These are phyloP conservation scores for Aphaenogaster floridana DNA, from an alignment of 1,140 invertebrate genomes.

Conservation along the genomic window DNA sequence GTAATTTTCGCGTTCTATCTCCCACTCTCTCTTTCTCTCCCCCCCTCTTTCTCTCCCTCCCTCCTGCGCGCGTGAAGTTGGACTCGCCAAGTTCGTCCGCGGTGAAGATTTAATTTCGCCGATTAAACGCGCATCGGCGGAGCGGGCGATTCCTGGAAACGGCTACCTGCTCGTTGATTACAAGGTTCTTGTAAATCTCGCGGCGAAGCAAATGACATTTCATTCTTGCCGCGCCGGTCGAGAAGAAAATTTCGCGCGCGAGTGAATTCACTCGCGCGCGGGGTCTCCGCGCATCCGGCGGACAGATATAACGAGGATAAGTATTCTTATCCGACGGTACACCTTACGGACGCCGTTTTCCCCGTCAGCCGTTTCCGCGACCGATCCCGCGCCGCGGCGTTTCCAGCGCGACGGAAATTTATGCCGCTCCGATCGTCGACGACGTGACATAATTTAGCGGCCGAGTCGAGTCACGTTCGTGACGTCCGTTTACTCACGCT, in stretches of 20 bases:
- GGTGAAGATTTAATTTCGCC: constrained; percentile 52
- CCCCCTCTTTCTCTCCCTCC: not conserved
- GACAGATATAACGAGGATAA: not conserved
- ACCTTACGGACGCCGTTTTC: not conserved
- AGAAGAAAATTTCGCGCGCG: not conserved
- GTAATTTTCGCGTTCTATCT: constrained; percentile 27
- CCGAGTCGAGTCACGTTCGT: constrained; percentile 52
- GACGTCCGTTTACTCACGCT: constrained; percentile 37
- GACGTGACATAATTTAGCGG: constrained; percentile 52
- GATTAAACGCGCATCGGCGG: constrained; percentile 48
- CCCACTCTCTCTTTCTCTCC: not conserved
- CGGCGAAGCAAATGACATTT: constrained; percentile 17
- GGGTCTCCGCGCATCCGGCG: not conserved
- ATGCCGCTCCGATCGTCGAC: constrained; percentile 49
- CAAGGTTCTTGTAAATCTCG: constrained; percentile 30
- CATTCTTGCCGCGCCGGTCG: not conserved
- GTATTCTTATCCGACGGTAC: not conserved
- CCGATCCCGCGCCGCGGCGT: not conserved
- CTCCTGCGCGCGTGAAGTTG: not conserved
- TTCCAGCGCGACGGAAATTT: constrained; percentile 43
- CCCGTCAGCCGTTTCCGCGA: not conserved
- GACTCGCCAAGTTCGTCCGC: constrained; percentile 38
- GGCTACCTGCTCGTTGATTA: constrained; percentile 35
- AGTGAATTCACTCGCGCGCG: not conserved
- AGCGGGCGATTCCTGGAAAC: not conserved